Evolutionary conservation across 1,140 invertebrate genomes (phyloP), one percentile per base, ranked within the genome.

Genomic region (Daktulosphaira vitifoliae): DNA sequence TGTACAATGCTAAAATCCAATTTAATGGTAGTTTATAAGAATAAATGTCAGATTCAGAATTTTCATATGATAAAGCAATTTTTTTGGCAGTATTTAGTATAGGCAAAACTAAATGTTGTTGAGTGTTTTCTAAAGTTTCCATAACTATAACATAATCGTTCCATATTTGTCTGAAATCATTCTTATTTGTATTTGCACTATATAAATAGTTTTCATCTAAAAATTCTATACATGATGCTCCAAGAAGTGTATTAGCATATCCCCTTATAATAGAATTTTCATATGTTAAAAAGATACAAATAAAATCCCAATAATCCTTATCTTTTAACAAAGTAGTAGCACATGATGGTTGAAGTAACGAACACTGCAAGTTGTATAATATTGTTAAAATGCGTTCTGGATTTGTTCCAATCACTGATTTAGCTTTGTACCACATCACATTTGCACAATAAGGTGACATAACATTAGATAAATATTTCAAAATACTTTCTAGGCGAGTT

Each of bases 81-180:
- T 49, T 71, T 33, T 74, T 66, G 51, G 79, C 25, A 65, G 75
- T 73, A 15, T 66, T 70, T 13, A 83, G 68, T n/a, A 77, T 73
- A 49, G 82, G 82, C 37, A 76, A 71, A 16, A 82, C 72, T 11
- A 84, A 71, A 71, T 83, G 81, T n/a, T 76, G 76, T 71, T 82
- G 81, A 68, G 82, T 81, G 69, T 83, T 82, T 70, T 84, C 81
- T 15, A 82, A 71, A 22, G 75, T 76, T 71, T 83, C 81, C 29
- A 82, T 68, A 18, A 82, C 70, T 50, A 78, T 68, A 51, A 80
- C 76, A 52, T 75, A 77, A 50, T 75, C 72, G 18, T 73, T 71
- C 70, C 72, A 77, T 6, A 72, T 54, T 18, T 67, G 39, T n/a
- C 71, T 54, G 9, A 70, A 66, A 2, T 56, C 33, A 39, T 50